These are phyloP conservation scores for Notospermus geniculatus DNA, from an alignment of 1,140 invertebrate species.

Conservation along the genomic window DNA sequence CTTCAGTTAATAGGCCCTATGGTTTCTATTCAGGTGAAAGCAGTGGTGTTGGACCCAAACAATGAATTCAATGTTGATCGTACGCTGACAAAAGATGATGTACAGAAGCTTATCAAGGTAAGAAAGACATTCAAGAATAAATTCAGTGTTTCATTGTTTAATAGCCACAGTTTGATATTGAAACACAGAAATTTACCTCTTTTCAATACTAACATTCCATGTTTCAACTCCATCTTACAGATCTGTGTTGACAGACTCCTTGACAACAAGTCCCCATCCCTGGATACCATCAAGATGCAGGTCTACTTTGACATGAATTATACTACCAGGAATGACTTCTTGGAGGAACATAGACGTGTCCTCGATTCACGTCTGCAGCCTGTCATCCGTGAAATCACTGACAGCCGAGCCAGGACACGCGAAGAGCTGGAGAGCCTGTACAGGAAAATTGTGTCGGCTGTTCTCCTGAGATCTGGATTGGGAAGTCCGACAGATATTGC, in stretches of 20 bases:
- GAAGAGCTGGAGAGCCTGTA: conserved; percentile 57
- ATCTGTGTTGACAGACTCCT: conserved; percentile 55
- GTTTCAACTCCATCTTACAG: conserved; percentile 30
- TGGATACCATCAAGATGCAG: conserved; percentile 65
- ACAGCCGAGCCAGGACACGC: conserved; percentile 52
- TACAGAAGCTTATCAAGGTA: conserved; percentile 56
- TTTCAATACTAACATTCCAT: too few species aligned
- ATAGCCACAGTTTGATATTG: too few species aligned
- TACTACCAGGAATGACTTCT: conserved; percentile 59
- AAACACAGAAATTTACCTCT: too few species aligned
- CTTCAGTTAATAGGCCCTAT: too few species aligned
- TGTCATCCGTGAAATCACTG: conserved; percentile 55
- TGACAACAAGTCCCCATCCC: conserved; percentile 49
- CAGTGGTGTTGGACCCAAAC: conserved; percentile 54
- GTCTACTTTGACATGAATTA: conserved; percentile 70
- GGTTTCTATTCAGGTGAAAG: conserved; percentile 49
- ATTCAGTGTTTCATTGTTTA: too few species aligned
- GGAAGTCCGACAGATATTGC: conserved; percentile 56
- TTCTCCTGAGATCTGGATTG: conserved; percentile 54
- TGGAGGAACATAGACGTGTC: conserved; percentile 56
- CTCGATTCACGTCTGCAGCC: conserved; percentile 54
- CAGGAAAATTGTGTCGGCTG: conserved; percentile 56
- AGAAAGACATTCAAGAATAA: too few species aligned
- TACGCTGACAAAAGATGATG: conserved; percentile 56
- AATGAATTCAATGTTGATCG: conserved; percentile 57